These are phyloP conservation scores for Saccostrea glomerata DNA, from an alignment of 1,140 invertebrate genomes.

Conservation along the genomic window DNA sequence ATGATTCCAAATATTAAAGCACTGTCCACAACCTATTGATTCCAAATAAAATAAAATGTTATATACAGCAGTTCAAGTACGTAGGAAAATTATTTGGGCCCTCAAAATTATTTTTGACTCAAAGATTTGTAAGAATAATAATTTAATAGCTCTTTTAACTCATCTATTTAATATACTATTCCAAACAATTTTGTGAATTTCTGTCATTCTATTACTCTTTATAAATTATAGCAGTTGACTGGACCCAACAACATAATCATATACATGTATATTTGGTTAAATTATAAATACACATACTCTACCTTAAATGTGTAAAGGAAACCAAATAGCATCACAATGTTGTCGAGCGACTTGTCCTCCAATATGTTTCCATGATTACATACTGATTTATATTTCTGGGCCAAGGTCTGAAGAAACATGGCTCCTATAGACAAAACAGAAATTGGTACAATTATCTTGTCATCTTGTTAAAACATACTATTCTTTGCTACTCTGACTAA, in stretches of 20 bases:
- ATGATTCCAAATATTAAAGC: constrained; percentile 77
- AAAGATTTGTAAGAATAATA: no score
- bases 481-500: no score
- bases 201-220: no score
- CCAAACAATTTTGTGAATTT: no score
- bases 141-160: no score
- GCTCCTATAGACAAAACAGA: constrained; percentile 83
- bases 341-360: constrained; percentile 91
- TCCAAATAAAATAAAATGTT: constrained; percentile 9
- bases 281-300: constrained; percentile 38
- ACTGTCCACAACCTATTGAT: constrained; percentile 71
- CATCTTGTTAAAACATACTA: no score
- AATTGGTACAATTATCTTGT: no score
- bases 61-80: no score
- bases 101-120: no score
- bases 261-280: not conserved
- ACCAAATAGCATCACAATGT: constrained; percentile 88
- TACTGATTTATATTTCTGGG: constrained; percentile 85
- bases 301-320: constrained; percentile 96
- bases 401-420: constrained; percentile 86
- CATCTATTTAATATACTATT: no score
- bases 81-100: not conserved
- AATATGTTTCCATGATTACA: constrained; percentile 79
- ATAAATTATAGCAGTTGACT: no score
- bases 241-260: no score